These are phyloP conservation scores for Arrhamphus sclerolepis DNA, from an alignment of 2,797 vertebrate species.

Conservation along the genomic window DNA sequence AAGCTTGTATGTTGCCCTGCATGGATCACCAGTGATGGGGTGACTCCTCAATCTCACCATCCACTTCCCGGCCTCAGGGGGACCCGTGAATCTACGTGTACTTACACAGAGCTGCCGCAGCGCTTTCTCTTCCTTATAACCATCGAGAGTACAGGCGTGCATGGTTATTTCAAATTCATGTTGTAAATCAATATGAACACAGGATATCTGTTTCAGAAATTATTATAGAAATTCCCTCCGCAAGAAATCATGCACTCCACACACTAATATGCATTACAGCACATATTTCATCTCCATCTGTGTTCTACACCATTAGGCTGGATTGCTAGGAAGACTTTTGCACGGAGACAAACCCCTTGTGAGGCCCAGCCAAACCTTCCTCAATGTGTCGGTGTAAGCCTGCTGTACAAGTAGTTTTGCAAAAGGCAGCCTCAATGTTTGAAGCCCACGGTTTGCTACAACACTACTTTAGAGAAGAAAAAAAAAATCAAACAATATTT, in stretches of 20 bases:
- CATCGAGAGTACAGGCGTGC: conserved; percentile 18
- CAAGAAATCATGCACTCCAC: conserved; percentile 14
- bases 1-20: conserved; percentile 43
- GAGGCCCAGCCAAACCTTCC: conserved; percentile 6
- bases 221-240: conserved; percentile 7
- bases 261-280: conserved; percentile 6
- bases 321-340: not conserved
- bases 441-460: conserved; percentile 13
- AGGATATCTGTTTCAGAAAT: not conserved
- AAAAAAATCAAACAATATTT: conserved; percentile 23
- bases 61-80: conserved; percentile 30
- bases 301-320: conserved; percentile 19
- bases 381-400: not conserved
- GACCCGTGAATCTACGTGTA: conserved; percentile 30
- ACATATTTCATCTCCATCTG: conserved; percentile 12
- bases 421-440: conserved; percentile 13
- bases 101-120: conserved; percentile 39
- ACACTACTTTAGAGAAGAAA: conserved; percentile 10
- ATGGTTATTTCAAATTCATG: conserved; percentile 5
- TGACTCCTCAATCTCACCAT: conserved; percentile 53
- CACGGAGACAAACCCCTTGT: not conserved
- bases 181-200: conserved; percentile 29
- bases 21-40: conserved; percentile 62
- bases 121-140: conserved; percentile 12
- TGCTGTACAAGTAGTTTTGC: conserved; percentile 8